Base-by-base conservation (phyloP, 2,797 vertebrate species). In the Adrianichthys oophorus region DNA sequence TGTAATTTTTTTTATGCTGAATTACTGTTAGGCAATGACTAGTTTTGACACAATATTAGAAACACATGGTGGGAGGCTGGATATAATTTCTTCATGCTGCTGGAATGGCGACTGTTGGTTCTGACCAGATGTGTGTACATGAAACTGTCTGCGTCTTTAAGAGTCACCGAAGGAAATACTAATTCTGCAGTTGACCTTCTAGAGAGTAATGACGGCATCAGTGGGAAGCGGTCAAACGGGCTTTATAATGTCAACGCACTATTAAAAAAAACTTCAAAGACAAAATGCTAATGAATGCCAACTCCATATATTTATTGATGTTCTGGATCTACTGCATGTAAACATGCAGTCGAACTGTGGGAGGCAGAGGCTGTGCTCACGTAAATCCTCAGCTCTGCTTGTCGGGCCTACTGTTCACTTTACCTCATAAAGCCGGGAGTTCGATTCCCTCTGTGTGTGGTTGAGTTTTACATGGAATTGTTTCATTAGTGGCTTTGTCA, bases 221-320 rank as follows among this genome's bases (percentile, higher is more conserved):
- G 57, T 5, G 14, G 47, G 65, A 55, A 62, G 60, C 51, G 63
- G 78, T 85, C 78, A 80, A 79, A 81, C 77, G 56, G 51, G 68
- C 50, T 84, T 85, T 74, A 76, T 82, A 86, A 86, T 84, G 83
- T 73, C 83, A 83, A 66, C 60, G 68, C 56, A 61, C 62, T 48
- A 79, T 72, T 78, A 85, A 83, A 86, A 74, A 76, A 82, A 63
- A 74, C 64, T 79, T 85, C 74, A 81, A 80, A 81, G 64, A 52
- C 44, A 73, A 26, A 61, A 16, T 17, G 51, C 71, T 84, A 86
- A 88, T 72, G 73, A 84, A 78, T 16, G 19, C 65, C 0, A 52
- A 74, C 65, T 62, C 48, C 43, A 45, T 15, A 2, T 78, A 66
- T 85, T 85, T 77, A 72, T 59, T 66, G 59, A 55, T 48, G 61